These are phyloP conservation scores for Drosophila percnosoma DNA, from an alignment of 2,888 invertebrate species.

Conservation along the genomic window DNA sequence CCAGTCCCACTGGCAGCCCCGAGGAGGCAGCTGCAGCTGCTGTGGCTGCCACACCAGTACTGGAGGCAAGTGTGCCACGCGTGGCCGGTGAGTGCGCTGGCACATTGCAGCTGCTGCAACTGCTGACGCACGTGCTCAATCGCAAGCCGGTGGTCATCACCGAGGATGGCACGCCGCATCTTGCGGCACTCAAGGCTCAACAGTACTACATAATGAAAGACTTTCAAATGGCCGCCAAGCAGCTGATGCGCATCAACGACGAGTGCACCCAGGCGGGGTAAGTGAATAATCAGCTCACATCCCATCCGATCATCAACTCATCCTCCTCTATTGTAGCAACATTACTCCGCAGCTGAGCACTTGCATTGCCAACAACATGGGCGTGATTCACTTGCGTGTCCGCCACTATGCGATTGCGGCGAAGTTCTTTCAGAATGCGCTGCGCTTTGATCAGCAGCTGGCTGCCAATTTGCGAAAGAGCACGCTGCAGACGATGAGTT, in stretches of 20 bases:
- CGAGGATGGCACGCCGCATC: conserved; percentile 82
- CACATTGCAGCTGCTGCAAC: conserved; percentile 78
- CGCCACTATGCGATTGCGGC: conserved; percentile 85
- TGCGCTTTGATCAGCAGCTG: conserved; percentile 83
- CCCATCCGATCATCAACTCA: not conserved
- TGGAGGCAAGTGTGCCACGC: conserved; percentile 44
- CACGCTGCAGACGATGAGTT: conserved; percentile 81
- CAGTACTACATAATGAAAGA: conserved; percentile 85
- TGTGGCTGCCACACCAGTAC: conserved; percentile 27
- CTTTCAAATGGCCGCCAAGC: conserved; percentile 85
- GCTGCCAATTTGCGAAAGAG: conserved; percentile 71
- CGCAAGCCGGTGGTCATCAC: conserved; percentile 79
- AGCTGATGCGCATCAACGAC: conserved; percentile 82
- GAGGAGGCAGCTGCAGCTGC: conserved; percentile 33
- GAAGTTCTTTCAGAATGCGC: conserved; percentile 84
- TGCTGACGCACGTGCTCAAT: conserved; percentile 82
- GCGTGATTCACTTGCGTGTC: conserved; percentile 84
- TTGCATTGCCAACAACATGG: conserved; percentile 85
- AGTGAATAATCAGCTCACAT: conserved; percentile 15
- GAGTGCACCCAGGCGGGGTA: conserved; percentile 73
- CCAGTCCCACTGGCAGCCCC: conserved; percentile 29
- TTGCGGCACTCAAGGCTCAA: conserved; percentile 83
- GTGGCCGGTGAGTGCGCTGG: conserved; percentile 67
- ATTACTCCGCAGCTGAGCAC: conserved; percentile 82
- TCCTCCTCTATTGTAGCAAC: conserved; percentile 49